Evolutionary conservation across 2,113 vertebrate species (phyloP), one percentile per base, ranked within the genome.

Genomic region (Tinamus guttatus): DNA sequence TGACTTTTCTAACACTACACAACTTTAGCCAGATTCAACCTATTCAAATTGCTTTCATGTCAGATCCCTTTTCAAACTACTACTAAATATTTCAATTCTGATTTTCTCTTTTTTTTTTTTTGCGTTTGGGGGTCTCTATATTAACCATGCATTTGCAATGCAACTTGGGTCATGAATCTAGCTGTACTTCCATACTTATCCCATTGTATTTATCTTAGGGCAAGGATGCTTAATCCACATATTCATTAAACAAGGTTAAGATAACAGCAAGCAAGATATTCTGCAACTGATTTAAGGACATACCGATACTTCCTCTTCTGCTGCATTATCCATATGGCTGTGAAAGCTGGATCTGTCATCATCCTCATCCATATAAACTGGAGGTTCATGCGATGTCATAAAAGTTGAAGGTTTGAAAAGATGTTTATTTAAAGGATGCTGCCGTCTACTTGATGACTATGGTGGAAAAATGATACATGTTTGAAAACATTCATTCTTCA

Each of bases 351-450:
- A 97, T 54, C 98, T 98, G 95, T 99, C 99, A 64, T 99, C 99
- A 8, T 99, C 99, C 47, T 99, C 99, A 65, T 99, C 99, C 99
- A 99, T 99, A 96, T 98, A 99, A 94, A 99, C 99, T 9, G 99
- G 99, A 73, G 99, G 99, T 97, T 99, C 99, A 49, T 99, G 99
- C 58, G 99, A 99, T 74, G 99, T 99, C 98, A 99, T 98, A 97
- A 99, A 99, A 94, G 99, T 99, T 95, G 99, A 99, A 64, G 99
- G 99, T 96, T 99, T 98, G 98, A 99, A 99, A 97, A 99, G 98
- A 98, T 99, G 99, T 97, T 99, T 99, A 98, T 99, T 99, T 78
- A 99, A 98, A 95, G 99, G 99, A 94, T 99, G 99, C 92, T 99
- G 99, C 85, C 99, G 98, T 97, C 99, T 99, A 96, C 97, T 99